Conservation (phyloP, 2,888 invertebrate genomes). For the Sycophila texana region DNA sequence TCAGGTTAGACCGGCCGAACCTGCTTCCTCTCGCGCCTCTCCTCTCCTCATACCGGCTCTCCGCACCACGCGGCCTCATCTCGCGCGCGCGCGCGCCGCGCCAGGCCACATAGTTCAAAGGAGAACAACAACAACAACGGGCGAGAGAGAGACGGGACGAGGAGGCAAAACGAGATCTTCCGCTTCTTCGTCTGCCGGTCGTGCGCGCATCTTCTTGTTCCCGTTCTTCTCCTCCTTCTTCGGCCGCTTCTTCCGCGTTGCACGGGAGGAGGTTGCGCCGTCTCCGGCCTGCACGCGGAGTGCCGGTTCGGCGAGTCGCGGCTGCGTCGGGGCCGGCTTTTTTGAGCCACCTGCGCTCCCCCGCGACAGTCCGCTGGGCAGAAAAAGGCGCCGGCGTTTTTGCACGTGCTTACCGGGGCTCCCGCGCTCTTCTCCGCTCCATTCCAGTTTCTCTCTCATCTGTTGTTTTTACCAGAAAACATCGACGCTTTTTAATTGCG, state of each 20-base stretch:
- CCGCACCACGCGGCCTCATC: conserved; percentile 54
- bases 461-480: too few species aligned
- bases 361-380: too few species aligned
- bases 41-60: conserved; percentile 61
- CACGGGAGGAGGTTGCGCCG: conserved; percentile 10
- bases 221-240: conserved; percentile 4
- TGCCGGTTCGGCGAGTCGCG: conserved; percentile 22
- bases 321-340: not conserved
- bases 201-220: conserved; percentile 20
- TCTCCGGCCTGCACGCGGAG: not conserved
- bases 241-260: not conserved
- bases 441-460: too few species aligned
- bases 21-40: conserved; percentile 71
- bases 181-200: conserved; percentile 55
- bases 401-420: too few species aligned
- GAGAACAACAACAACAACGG: conserved; percentile 55
- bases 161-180: conserved; percentile 51
- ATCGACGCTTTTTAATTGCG: too few species aligned
- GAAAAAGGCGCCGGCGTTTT: too few species aligned
- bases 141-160: conserved; percentile 8
- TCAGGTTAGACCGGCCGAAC: conserved; percentile 76
- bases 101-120: conserved; percentile 58
- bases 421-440: too few species aligned
- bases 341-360: not conserved
- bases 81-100: conserved; percentile 57